Conservation (phyloP, 2,888 invertebrate species). For the Aelia acuminata region DNA sequence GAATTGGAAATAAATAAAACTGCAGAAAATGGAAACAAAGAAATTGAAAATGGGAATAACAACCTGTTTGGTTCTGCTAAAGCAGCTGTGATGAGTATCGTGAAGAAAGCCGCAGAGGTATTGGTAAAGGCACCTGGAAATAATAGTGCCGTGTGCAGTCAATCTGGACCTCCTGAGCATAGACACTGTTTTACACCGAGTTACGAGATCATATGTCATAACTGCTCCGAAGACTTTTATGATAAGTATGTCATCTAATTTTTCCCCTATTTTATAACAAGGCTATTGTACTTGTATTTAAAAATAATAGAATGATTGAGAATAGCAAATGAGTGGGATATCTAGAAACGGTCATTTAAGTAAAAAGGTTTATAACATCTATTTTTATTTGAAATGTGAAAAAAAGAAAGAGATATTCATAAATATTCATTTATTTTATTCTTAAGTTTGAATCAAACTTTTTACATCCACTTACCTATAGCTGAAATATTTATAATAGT, state of each 20-base stretch:
- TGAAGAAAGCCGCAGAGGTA: conserved; percentile 91
- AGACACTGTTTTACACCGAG: conserved; percentile 79
- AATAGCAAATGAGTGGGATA: too few species aligned
- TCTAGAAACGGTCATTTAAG: too few species aligned
- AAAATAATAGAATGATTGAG: too few species aligned
- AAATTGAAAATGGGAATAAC: conserved; percentile 72
- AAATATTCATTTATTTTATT: too few species aligned
- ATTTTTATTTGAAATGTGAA: too few species aligned
- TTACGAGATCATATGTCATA: conserved; percentile 81
- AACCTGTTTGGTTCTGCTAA: conserved; percentile 85
- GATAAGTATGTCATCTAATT: conserved; percentile 68
- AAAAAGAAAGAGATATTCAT: too few species aligned
- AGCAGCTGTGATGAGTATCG: conserved; percentile 92
- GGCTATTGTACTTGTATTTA: too few species aligned
- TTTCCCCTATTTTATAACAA: not conserved
- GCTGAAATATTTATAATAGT: too few species aligned
- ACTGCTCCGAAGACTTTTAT: conserved; percentile 81
- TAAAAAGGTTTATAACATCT: too few species aligned
- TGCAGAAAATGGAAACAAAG: conserved; percentile 72
- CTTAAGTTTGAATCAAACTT: too few species aligned
- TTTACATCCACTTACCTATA: too few species aligned
- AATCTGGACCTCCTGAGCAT: conserved; percentile 59
- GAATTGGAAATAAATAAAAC: conserved; percentile 28
- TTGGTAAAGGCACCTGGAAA: conserved; percentile 75
- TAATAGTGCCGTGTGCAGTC: conserved; percentile 45